These are phyloP conservation scores for Tridacna crocea DNA, from an alignment of 2,888 invertebrate species.

Conservation along the genomic window DNA sequence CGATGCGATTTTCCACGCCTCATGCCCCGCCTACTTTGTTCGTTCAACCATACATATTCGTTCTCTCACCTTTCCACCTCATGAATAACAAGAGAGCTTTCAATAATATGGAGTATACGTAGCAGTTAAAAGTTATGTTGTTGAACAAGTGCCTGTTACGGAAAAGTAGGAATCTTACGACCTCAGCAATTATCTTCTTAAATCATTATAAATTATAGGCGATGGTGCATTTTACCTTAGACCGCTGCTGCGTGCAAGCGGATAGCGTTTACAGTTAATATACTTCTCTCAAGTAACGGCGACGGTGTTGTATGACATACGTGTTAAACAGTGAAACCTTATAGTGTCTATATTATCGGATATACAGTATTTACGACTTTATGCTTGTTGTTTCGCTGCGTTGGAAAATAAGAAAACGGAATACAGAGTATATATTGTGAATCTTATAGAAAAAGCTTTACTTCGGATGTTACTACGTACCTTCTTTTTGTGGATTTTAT, in stretches of 20 bases:
- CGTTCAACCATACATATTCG: constrained; percentile 52
- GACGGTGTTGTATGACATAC: constrained; percentile 8
- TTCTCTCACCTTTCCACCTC: constrained; percentile 49
- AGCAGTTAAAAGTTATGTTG: constrained; percentile 23
- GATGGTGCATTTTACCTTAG: constrained; percentile 4
- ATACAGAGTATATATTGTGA: background rate
- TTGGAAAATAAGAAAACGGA: background rate
- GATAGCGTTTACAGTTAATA: background rate
- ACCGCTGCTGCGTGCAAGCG: constrained; percentile 8
- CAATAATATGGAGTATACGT: constrained; percentile 46
- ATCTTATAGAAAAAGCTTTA: too few relatives aligned
- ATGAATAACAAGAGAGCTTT: constrained; percentile 47
- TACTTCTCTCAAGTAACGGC: background rate
- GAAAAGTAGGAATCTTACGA: constrained; percentile 6
- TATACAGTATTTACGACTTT: background rate
- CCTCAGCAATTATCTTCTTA: constrained; percentile 19
- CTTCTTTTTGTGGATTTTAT: background rate
- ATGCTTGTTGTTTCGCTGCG: background rate
- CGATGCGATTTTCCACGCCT: constrained; percentile 34
- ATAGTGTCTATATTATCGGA: constrained; percentile 19
- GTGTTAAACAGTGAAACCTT: constrained; percentile 26
- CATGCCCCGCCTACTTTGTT: constrained; percentile 47
- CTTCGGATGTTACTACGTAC: background rate
- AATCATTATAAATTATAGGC: constrained; percentile 18
- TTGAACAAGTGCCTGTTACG: constrained; percentile 16